A percentile compares a stretch with the other conserved stretches of the same genome.
phyloP scores from a whole-genome alignment of 2,888 invertebrate species.

The Thereva nobilitata region DNA sequence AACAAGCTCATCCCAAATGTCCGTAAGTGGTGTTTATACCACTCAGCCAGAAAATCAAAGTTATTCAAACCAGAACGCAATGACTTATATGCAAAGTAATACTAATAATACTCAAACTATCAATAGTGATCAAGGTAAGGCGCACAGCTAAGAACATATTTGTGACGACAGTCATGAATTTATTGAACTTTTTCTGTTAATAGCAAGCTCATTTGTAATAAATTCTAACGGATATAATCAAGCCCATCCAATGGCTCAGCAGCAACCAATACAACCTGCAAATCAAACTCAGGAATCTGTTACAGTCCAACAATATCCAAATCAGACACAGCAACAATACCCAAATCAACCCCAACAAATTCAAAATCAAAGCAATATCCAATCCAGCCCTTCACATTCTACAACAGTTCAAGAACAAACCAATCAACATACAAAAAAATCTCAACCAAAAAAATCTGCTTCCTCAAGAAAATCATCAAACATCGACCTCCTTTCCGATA shows the following conservation, averaged over 20 bases:
- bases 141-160: too few species aligned
- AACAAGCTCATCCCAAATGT: constrained; percentile 38
- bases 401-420: constrained; percentile 18
- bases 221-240: too few species aligned
- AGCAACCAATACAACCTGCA: not conserved
- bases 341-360: constrained; percentile 27
- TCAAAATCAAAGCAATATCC: constrained; percentile 10
- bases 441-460: constrained; percentile 12
- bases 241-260: constrained; percentile 4
- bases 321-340: constrained; percentile 3
- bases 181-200: too few species aligned
- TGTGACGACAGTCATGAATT: too few species aligned
- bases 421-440: constrained; percentile 7
- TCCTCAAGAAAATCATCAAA: constrained; percentile 56
- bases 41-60: not conserved
- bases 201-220: too few species aligned
- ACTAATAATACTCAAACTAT: constrained; percentile 52
- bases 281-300: too few species aligned
- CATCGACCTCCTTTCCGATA: constrained; percentile 75
- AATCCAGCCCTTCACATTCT: constrained; percentile 7
- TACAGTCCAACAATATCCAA: not conserved
- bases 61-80: not conserved
- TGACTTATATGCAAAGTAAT: constrained; percentile 56
- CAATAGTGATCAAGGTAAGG: constrained; percentile 47
- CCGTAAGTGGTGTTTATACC: not conserved